Evolutionary conservation across 2,888 invertebrate species (phyloP), one percentile per base, ranked within the genome.

Genomic region (Harpalus rufipes): DNA sequence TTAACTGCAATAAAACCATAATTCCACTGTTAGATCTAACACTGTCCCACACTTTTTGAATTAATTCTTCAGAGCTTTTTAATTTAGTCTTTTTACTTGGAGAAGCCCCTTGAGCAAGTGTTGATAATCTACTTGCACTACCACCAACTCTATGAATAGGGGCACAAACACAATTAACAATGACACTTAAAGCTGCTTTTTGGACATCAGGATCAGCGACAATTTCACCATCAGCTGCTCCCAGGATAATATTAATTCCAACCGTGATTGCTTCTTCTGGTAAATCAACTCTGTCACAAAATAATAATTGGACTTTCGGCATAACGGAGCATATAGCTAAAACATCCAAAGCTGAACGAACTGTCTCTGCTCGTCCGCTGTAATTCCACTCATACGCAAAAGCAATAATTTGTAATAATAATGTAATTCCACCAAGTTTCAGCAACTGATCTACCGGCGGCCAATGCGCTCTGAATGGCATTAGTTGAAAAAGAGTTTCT

Each of bases 1-100:
- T 95, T 86, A 98, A 92, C 81, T 97, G 96, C 12, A 98, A 92
- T 61, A 99, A 92, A 74, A 97, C 97, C 96, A 99, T 98, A 84
- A 99, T 98, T 1, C 99, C 99, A 90, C 99, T 99, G 90, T 98
- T 98, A 0, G 96, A 95, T 86, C 99, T 92, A 0, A 98, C 96
- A 87, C 96, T 96, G 90, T 98, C 97, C 99, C 99, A 99, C 72
- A 99, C 95, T 89, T 96, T 96, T 89, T 96, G 95, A 86, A 98
- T 95, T 2, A 98, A 93, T 87, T 98, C 98, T 89, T 98, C 98
- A 76, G 95, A 94, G 86, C 93, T 94, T 90, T 92, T 95, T 89
- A 91, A 92, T 91, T 86, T 94, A 92, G 0, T 93, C 92, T 89
- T 95, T 94, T 92, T 95, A 93, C 89, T 94, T 92, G 86, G 93